phyloP scores from a whole-genome alignment of 2,888 invertebrate genomes.

The Pelosia muscerda region DNA sequence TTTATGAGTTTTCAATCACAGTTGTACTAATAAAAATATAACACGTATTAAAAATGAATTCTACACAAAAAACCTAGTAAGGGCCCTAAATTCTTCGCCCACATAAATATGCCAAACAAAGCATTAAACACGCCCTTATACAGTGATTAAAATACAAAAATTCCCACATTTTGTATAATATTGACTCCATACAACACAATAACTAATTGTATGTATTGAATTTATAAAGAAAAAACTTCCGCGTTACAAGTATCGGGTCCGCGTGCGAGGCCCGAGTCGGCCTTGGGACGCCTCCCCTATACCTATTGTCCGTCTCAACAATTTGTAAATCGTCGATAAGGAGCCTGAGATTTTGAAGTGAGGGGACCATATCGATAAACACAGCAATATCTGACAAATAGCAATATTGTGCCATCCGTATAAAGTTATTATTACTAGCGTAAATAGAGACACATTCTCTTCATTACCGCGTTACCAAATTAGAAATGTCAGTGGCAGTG shows the following conservation, averaged over 20 bases:
- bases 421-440: no score
- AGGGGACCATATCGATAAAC: conserved; percentile 37
- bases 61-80: conserved; percentile 10
- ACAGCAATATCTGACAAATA: not conserved
- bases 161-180: conserved; percentile 42
- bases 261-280: conserved; percentile 38
- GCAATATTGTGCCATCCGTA: not conserved
- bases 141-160: conserved; percentile 33
- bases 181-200: conserved; percentile 35
- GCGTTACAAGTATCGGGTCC: conserved; percentile 29
- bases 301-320: conserved; percentile 64
- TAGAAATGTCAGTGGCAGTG: no score
- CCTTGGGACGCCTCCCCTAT: conserved; percentile 64
- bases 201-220: conserved; percentile 41
- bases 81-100: conserved; percentile 30
- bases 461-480: no score
- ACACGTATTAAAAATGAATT: not conserved
- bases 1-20: not conserved
- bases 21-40: not conserved
- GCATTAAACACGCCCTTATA: conserved; percentile 51
- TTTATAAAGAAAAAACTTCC: conserved; percentile 51
- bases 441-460: no score
- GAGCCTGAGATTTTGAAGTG: conserved; percentile 60
- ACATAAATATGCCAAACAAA: conserved; percentile 46
- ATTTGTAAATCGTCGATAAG: conserved; percentile 73